Percentiles rank a stretch among this genome's conserved stretches.
Conservation (phyloP, 2,888 invertebrate species). For the Horisme vitalbata region DNA sequence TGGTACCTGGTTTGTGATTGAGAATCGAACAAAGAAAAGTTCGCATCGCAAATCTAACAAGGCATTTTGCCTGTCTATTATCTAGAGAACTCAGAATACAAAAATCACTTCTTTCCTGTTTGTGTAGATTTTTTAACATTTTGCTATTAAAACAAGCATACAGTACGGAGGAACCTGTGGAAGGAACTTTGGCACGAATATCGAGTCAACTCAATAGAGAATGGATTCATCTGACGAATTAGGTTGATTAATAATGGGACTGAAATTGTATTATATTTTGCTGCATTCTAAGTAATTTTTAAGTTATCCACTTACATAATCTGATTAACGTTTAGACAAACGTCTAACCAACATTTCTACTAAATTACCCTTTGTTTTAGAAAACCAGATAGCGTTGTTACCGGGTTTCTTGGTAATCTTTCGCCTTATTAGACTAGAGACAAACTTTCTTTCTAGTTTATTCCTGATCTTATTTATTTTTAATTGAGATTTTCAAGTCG, state of each 20-base stretch:
- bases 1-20: no score
- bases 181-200: no score
- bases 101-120: no score
- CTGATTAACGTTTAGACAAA: conserved; percentile 1
- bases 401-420: conserved; percentile 23
- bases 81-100: background rate
- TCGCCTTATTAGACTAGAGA: conserved; percentile 24
- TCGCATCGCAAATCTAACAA: conserved; percentile 11
- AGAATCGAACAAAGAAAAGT: conserved; percentile 20
- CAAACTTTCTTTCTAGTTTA: conserved; percentile 31
- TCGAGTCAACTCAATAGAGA: no score
- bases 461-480: conserved; percentile 32
- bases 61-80: conserved; percentile 8
- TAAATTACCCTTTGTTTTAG: conserved; percentile 23
- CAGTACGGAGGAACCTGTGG: no score
- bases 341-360: conserved; percentile 7
- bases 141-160: no score
- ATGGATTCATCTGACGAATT: no score
- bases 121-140: no score
- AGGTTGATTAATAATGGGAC: no score
- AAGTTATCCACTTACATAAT: background rate
- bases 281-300: background rate
- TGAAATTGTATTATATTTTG: no score
- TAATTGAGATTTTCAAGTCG: conserved; percentile 33
- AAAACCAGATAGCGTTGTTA: conserved; percentile 11